Percentiles rank a stretch among this genome's conserved stretches.
Conservation (phyloP, 2,888 invertebrate species). For the Stenodema calcarata region DNA sequence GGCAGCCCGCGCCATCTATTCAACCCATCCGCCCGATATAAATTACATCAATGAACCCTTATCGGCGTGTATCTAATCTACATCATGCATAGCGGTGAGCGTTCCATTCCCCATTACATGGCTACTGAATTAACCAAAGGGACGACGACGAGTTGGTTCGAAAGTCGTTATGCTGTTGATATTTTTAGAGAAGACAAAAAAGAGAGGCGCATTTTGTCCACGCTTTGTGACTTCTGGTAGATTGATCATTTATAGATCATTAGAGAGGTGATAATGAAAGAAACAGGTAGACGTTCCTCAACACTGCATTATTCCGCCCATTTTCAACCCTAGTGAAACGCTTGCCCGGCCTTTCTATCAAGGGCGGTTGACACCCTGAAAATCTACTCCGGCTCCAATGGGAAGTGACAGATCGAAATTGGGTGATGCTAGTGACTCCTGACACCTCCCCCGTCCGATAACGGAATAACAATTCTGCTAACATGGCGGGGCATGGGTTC, state of each 20-base stretch:
- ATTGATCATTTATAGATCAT: too few species aligned
- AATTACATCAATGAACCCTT: neutral
- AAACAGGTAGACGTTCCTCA: too few species aligned
- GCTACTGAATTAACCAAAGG: neutral
- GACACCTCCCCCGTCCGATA: neutral
- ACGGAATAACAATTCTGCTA: neutral
- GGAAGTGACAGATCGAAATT: slow-evolving; percentile 12
- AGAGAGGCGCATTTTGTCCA: too few species aligned
- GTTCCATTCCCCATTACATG: neutral
- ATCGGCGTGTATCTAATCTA: neutral
- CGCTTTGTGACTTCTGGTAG: too few species aligned
- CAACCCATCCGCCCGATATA: neutral
- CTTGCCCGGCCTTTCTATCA: neutral
- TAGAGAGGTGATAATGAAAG: too few species aligned
- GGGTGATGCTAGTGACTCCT: neutral
- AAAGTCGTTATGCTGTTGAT: too few species aligned
- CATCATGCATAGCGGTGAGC: neutral
- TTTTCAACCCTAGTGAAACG: neutral
- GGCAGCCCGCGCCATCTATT: neutral
- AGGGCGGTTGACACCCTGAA: neutral
- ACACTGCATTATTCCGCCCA: too few species aligned
- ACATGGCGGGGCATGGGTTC: neutral
- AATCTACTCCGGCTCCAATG: neutral
- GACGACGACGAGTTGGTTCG: too few species aligned
- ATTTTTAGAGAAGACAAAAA: too few species aligned